phyloP scores from a whole-genome alignment of 2,888 invertebrate species.

The Philereme transversata region DNA sequence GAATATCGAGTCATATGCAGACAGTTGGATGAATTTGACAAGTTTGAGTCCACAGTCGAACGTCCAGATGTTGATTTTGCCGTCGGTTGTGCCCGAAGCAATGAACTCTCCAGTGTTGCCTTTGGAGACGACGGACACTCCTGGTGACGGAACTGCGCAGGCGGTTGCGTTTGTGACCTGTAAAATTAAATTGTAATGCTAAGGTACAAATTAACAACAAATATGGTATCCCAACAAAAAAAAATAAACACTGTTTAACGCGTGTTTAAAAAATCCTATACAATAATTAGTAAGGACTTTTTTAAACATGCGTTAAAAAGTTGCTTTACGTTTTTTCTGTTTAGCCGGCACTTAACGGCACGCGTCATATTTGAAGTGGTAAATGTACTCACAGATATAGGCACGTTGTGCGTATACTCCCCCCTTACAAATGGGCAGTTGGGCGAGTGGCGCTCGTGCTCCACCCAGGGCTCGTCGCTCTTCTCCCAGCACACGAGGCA shows the following conservation, averaged over 20 bases:
- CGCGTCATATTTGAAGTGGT: too few species aligned
- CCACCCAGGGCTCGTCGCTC: conserved; percentile 98
- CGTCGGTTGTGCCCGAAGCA: conserved; percentile 84
- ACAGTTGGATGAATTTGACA: conserved; percentile 84
- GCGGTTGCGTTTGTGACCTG: conserved; percentile 91
- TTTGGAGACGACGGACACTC: conserved; percentile 83
- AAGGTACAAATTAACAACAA: too few species aligned
- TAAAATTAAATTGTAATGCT: not conserved
- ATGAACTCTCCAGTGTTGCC: conserved; percentile 85
- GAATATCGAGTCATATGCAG: conserved; percentile 79
- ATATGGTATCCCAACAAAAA: too few species aligned
- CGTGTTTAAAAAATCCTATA: too few species aligned
- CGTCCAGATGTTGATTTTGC: conserved; percentile 92
- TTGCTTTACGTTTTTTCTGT: too few species aligned
- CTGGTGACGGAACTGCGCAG: conserved; percentile 86
- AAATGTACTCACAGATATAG: conserved; percentile 86
- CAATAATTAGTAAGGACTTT: too few species aligned
- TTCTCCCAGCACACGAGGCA: conserved; percentile 98
- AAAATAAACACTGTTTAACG: too few species aligned
- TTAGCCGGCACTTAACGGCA: too few species aligned
- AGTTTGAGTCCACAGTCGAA: conserved; percentile 90
- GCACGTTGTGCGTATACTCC: conserved; percentile 97
- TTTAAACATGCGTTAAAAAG: too few species aligned
- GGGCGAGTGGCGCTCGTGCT: conserved; percentile 97
- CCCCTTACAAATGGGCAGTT: conserved; percentile 97